A percentile compares a stretch with the other conserved stretches of the same genome.
phyloP scores from a whole-genome alignment of 1,140 invertebrate genomes.

The Neodiprion lecontei region DNA sequence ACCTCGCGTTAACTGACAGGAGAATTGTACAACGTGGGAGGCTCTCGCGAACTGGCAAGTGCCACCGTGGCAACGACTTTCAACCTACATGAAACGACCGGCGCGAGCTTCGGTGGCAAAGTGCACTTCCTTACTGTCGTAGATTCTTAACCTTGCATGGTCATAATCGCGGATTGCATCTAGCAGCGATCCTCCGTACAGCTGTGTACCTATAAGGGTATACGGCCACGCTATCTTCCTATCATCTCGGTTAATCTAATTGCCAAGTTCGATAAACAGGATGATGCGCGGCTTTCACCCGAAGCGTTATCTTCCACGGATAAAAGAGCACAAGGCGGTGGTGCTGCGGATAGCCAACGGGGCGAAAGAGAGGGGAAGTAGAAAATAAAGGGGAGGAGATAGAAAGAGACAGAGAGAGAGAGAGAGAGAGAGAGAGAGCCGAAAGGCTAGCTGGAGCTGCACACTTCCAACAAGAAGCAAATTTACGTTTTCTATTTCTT shows the following conservation, averaged over 20 bases:
- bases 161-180: neutral
- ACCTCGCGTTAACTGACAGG: neutral
- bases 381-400: too few species aligned
- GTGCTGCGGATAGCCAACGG: too few species aligned
- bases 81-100: neutral
- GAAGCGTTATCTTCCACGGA: neutral
- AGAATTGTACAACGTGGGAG: neutral
- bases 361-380: too few species aligned
- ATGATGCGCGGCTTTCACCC: neutral
- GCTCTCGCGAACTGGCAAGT: neutral
- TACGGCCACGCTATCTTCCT: neutral
- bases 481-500: neutral
- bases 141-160: constrained; percentile 13
- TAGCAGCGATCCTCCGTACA: neutral
- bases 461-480: neutral
- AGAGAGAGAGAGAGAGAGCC: too few species aligned
- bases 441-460: too few species aligned
- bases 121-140: constrained; percentile 10
- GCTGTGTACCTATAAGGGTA: neutral
- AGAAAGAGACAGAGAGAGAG: too few species aligned
- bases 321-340: neutral
- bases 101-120: constrained; percentile 3
- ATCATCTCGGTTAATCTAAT: constrained; percentile 10
- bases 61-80: too few species aligned
- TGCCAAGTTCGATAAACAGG: constrained; percentile 14